A percentile compares a stretch with the other conserved stretches of the same genome.
Conservation (phyloP, 2,888 invertebrate genomes). For the Xanthia icteritia region DNA sequence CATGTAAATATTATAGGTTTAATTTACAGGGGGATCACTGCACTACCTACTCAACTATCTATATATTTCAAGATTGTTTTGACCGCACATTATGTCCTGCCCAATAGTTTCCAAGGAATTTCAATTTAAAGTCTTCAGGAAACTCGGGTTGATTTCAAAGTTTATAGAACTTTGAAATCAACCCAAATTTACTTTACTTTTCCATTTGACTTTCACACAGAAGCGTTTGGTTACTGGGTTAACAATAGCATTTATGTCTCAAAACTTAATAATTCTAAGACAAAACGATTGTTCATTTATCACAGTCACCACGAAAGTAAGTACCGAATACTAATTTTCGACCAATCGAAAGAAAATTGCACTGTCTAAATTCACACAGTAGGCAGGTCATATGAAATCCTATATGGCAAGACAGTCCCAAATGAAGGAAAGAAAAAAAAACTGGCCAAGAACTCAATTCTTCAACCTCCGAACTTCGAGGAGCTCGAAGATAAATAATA, state of each 20-base stretch:
- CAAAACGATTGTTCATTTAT: not conserved
- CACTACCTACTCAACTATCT: too few relatives aligned
- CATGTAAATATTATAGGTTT: too few relatives aligned
- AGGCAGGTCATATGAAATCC: not conserved
- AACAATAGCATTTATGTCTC: not conserved
- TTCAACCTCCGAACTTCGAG: not conserved
- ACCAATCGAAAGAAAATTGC: not conserved
- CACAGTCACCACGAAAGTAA: not conserved
- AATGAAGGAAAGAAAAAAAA: not conserved
- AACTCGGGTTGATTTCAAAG: constrained; percentile 9
- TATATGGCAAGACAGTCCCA: not conserved
- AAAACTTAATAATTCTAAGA: not conserved
- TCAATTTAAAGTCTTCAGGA: not conserved
- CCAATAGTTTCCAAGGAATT: constrained; percentile 8
- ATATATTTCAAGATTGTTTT: not conserved
- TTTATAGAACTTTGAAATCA: too few relatives aligned
- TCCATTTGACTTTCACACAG: not conserved
- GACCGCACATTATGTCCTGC: not conserved
- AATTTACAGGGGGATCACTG: too few relatives aligned
- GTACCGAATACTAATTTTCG: not conserved
- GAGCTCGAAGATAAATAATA: not conserved
- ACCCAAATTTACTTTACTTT: too few relatives aligned
- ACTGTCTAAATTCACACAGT: not conserved
- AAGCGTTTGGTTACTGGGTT: not conserved
- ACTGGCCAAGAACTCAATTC: not conserved